Percentiles rank a stretch among this genome's conserved stretches.
Conservation (phyloP, 1,140 invertebrate species). For the Pentalonia nigronervosa region DNA sequence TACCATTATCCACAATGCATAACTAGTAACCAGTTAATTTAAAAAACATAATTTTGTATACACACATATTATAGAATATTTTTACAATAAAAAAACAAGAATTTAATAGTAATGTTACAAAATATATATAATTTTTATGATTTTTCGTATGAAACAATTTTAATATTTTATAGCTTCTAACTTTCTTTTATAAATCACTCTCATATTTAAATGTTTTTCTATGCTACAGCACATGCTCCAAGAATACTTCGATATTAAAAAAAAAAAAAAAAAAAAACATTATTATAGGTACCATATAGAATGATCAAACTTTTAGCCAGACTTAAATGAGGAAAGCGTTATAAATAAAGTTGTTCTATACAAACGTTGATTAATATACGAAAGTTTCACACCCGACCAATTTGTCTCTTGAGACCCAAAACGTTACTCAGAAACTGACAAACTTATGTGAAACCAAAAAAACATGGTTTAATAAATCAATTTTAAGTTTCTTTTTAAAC, state of each 20-base stretch:
- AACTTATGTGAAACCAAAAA: background rate
- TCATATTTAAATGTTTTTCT: background rate
- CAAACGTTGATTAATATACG: constrained; percentile 30
- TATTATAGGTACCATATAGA: background rate
- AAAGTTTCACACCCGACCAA: background rate
- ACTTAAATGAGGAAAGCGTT: constrained; percentile 28
- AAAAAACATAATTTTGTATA: background rate
- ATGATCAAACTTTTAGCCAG: background rate
- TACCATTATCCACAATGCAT: background rate
- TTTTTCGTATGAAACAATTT: background rate
- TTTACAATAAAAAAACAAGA: background rate
- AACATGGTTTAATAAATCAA: background rate
- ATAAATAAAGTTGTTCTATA: constrained; percentile 41
- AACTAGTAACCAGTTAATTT: background rate
- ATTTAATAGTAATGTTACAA: background rate
- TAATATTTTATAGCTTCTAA: background rate
- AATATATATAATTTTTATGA: background rate
- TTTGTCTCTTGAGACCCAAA: constrained; percentile 1
- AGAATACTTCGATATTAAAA: background rate
- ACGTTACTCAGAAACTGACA: background rate
- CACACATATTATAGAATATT: background rate
- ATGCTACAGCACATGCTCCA: background rate
- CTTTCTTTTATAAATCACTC: background rate
- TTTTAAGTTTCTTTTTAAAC: background rate
- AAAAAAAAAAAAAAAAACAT: constrained; percentile 10